Evolutionary conservation across 2,888 invertebrate species (phyloP).

Genomic region (Tolmerus cingulatus): DNA sequence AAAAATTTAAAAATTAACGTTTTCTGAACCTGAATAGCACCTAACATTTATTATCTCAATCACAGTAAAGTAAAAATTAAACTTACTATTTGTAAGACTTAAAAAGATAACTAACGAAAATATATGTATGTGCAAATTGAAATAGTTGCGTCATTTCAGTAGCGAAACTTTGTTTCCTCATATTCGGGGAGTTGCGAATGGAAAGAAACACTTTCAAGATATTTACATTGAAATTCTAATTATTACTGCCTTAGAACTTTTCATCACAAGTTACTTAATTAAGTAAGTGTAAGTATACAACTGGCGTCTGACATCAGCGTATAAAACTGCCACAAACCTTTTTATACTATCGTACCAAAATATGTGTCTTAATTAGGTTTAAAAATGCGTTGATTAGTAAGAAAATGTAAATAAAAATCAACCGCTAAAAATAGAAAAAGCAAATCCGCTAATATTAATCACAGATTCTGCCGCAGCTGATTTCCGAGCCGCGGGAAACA

Average conservation of each 20-base stretch:
- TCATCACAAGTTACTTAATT: background rate
- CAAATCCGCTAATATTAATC: background rate
- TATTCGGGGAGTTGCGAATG: background rate
- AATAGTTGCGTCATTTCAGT: background rate
- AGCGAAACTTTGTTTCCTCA: background rate
- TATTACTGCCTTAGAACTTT: background rate
- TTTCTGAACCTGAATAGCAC: no score
- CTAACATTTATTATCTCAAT: background rate
- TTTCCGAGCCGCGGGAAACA: background rate
- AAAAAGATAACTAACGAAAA: no score
- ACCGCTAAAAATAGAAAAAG: background rate
- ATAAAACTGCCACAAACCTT: background rate
- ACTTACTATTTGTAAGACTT: background rate
- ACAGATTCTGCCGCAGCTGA: background rate
- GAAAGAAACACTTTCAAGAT: background rate
- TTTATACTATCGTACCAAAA: background rate
- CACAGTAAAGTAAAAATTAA: background rate
- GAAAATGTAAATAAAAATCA: background rate
- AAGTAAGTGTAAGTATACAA: background rate
- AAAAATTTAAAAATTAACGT: no score
- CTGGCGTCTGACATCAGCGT: background rate
- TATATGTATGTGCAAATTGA: background rate
- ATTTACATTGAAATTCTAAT: background rate
- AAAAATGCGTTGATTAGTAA: background rate
- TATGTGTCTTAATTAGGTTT: background rate